Percentiles rank a stretch among this genome's conserved stretches.
phyloP scores from a whole-genome alignment of 64 coral and sea anemone genomes.

The Porites lutea region DNA sequence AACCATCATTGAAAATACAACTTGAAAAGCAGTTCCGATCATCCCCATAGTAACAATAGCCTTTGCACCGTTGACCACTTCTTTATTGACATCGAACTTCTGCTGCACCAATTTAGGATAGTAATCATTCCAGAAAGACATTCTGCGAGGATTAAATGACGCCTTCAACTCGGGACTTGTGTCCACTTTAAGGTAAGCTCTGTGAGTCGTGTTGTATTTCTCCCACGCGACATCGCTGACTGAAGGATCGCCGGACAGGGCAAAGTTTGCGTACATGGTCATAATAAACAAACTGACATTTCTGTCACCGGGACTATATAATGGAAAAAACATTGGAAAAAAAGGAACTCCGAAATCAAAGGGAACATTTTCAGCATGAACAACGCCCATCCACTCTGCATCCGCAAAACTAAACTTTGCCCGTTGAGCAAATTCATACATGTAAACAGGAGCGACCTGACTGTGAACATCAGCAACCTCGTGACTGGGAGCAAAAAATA shows the following conservation, averaged over 20 bases:
- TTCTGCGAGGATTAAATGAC: conserved; percentile 32
- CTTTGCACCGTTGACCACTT: background rate
- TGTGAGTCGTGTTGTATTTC: conserved; percentile 20
- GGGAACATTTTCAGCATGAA: conserved; percentile 54
- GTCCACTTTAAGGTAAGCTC: conserved; percentile 31
- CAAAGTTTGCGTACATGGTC: conserved; percentile 71
- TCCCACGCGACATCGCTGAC: conserved; percentile 21
- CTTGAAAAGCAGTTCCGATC: background rate
- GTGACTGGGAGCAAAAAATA: conserved; percentile 61
- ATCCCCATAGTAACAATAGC: background rate
- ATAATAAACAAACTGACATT: conserved; percentile 72
- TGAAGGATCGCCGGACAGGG: conserved; percentile 61
- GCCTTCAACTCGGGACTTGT: conserved; percentile 28
- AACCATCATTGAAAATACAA: background rate
- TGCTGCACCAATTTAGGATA: conserved; percentile 45
- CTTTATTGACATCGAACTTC: background rate
- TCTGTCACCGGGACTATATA: conserved; percentile 49
- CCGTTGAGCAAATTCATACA: conserved; percentile 54
- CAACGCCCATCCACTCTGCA: conserved; percentile 50
- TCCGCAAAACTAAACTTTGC: background rate
- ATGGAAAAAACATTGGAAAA: conserved; percentile 15
- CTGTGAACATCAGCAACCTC: conserved; percentile 59
- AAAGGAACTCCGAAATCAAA: conserved; percentile 64
- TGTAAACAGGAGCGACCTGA: conserved; percentile 37
- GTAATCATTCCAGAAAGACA: conserved; percentile 84